Evolutionary conservation across 2,888 invertebrate genomes (phyloP), one percentile per base, ranked within the genome.

Genomic region (Pemphredon lugubris): DNA sequence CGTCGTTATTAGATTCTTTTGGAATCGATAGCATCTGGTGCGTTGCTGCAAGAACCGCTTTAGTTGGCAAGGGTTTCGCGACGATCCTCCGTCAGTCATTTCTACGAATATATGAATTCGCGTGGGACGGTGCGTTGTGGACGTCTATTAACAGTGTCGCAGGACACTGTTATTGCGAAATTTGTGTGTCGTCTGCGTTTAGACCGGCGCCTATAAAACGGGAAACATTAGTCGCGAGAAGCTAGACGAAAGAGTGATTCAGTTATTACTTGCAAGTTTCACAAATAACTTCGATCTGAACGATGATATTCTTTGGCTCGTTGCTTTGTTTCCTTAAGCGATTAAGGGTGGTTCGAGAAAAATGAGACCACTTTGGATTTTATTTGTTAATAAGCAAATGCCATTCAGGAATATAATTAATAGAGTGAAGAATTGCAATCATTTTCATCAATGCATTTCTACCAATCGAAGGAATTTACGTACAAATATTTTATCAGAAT

Each of bases 91-190:
- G 13, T 14, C 40, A 40, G 14, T 40, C 18, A 23, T 2, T 45
- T 57, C 16, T 16, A 7, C 40, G 50, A 61, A 66, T 32, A 34
- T 2, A 7, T 9, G 11, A 1, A 18, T 6, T 4, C 1, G 50
- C 68, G 60, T 67, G 50, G 68, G 60, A 39, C 7, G 32, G 4
- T 7, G 6, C 2, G n/a, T 4, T 21, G 18, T 13, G 2, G 23
- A 7, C 11, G 20, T 40, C 32, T 32, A n/a, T 44, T 26, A 59
- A 30, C 44, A 23, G 39, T 30, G 23, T 55, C 23, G 21, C 60
- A 55, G 69, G 23, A 69, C 39, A 34, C n/a, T n/a, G n/a, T 51
- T 51, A 40, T 59, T 50, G 20, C 7, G 44, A 44, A 60, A 60
- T 42, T 26, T 13, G 3, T 34, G 51, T 45, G 32, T 9, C 54